Conservation (phyloP, 2,113 vertebrate genomes). For the Xyrauchen texanus region DNA sequence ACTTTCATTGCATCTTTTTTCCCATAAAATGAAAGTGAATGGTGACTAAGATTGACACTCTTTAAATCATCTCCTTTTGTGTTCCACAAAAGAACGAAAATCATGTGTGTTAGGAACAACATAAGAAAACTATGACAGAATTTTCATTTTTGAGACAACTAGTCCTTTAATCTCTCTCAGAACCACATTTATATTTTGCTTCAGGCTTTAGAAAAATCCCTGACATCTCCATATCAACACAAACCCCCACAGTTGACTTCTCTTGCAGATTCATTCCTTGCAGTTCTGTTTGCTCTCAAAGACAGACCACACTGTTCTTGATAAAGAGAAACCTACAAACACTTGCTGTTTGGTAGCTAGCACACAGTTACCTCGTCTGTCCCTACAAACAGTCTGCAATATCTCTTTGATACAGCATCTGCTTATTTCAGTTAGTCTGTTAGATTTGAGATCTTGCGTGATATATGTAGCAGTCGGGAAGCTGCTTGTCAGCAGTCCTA, state of each 20-base stretch:
- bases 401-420: constrained; percentile 7
- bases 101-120: no score
- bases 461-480: background rate
- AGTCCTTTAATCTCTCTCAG: constrained; percentile 4
- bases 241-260: constrained; percentile 4
- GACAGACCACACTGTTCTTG: background rate
- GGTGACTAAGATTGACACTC: no score
- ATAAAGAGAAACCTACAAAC: constrained; percentile 2
- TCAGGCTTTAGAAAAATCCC: background rate
- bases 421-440: background rate
- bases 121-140: no score
- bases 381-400: background rate
- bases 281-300: constrained; percentile 17
- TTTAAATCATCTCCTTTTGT: no score
- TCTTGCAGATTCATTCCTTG: background rate
- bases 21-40: no score
- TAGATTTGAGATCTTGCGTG: background rate
- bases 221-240: constrained; percentile 9
- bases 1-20: no score
- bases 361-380: background rate
- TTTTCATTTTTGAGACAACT: no score
- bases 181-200: constrained; percentile 12
- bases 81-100: no score
- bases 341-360: constrained; percentile 15
- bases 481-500: background rate